A percentile compares a stretch with the other conserved stretches of the same genome.
Evolutionary conservation across 2,113 vertebrate genomes (phyloP).

Genomic region (Calypte anna): DNA sequence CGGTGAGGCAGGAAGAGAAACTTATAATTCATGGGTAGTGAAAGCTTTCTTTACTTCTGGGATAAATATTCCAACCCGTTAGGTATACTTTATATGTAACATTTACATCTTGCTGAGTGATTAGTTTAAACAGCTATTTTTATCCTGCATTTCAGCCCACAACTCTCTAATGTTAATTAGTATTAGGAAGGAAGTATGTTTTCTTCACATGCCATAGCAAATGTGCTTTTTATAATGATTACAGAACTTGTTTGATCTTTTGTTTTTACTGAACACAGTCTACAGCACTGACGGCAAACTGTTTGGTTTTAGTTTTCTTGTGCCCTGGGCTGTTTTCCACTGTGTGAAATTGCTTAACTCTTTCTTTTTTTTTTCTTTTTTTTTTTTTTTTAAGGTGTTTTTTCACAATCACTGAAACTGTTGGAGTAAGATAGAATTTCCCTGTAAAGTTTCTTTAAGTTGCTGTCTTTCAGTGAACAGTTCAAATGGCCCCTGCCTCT

Average conservation of each 20-base stretch:
- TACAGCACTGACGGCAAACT: slow-evolving; percentile 65
- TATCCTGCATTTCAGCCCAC: slow-evolving; percentile 57
- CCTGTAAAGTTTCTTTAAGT: slow-evolving; percentile 68
- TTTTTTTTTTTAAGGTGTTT: slow-evolving; percentile 49
- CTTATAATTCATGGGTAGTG: slow-evolving; percentile 64
- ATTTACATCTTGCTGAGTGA: slow-evolving; percentile 41
- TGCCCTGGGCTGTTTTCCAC: slow-evolving; percentile 76
- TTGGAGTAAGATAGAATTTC: slow-evolving; percentile 72
- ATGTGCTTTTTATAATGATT: slow-evolving; percentile 66
- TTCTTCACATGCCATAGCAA: slow-evolving; percentile 61
- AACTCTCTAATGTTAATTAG: slow-evolving; percentile 60
- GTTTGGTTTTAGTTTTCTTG: slow-evolving; percentile 74
- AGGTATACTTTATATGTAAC: slow-evolving; percentile 71
- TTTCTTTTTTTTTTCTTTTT: slow-evolving; percentile 9
- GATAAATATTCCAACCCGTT: slow-evolving; percentile 68
- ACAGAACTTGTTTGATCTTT: slow-evolving; percentile 65
- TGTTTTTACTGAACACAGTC: slow-evolving; percentile 71
- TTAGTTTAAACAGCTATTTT: slow-evolving; percentile 47
- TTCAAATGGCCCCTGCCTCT: slow-evolving; percentile 19
- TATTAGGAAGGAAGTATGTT: slow-evolving; percentile 75
- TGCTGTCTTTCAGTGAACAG: slow-evolving; percentile 65
- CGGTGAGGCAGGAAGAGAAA: slow-evolving; percentile 47
- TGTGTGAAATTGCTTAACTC: slow-evolving; percentile 76
- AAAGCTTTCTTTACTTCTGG: slow-evolving; percentile 67
- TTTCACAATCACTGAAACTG: slow-evolving; percentile 77